Evolutionary conservation across 64 coral and sea anemone genomes (phyloP).

Genomic region (Montipora foliosa): DNA sequence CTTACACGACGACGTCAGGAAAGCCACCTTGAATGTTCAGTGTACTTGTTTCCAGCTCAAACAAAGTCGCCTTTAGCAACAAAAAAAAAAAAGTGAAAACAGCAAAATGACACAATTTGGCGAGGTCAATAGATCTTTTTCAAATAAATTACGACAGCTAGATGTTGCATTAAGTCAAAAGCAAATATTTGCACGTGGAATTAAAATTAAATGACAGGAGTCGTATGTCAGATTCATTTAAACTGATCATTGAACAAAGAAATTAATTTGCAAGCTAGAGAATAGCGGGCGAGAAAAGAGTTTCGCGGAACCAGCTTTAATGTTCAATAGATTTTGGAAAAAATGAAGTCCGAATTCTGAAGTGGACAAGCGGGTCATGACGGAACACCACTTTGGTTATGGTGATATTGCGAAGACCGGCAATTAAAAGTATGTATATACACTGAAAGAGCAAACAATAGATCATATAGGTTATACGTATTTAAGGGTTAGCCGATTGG

Average conservation of each 20-base stretch:
- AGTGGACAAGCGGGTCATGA: not conserved
- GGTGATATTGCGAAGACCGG: not conserved
- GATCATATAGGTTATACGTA: not conserved
- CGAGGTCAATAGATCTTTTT: not conserved
- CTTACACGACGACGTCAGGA: not conserved
- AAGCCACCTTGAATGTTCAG: not conserved
- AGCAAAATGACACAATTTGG: not conserved
- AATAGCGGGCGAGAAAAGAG: not conserved
- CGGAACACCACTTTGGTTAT: not conserved
- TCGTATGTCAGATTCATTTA: not conserved
- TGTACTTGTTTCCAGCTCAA: not conserved
- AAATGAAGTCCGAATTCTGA: not conserved
- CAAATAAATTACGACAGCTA: not conserved
- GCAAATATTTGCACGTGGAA: not conserved
- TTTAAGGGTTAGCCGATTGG: not conserved
- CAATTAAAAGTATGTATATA: not conserved
- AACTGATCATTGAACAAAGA: not conserved
- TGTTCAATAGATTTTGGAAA: not conserved
- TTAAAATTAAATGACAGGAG: not conserved
- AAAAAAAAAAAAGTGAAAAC: not conserved
- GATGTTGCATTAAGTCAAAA: not conserved
- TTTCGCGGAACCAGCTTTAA: not conserved
- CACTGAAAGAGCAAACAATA: constrained; percentile 3
- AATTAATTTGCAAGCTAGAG: not conserved
- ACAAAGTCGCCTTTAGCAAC: not conserved